phyloP scores from a whole-genome alignment of 1,140 invertebrate species.

The Cheumatopsyche charites region DNA sequence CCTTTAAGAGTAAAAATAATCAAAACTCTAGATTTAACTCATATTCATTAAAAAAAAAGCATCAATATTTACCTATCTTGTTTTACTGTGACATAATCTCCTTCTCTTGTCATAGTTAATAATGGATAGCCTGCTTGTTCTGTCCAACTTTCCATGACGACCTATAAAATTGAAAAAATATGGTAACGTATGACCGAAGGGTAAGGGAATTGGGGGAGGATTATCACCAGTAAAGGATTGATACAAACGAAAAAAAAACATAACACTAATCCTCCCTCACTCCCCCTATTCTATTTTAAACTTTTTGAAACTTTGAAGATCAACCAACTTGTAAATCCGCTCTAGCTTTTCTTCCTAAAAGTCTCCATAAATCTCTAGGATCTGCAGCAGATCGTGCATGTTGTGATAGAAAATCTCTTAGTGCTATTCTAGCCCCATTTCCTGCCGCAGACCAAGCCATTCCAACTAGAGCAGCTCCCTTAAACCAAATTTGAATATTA shows the following conservation, averaged over 20 bases:
- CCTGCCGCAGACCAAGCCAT: conserved; percentile 62
- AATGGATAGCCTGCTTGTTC: conserved; percentile 81
- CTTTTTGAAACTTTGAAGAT: too few species aligned
- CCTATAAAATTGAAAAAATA: conserved; percentile 53
- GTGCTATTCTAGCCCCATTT: conserved; percentile 67
- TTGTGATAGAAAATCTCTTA: conserved; percentile 74
- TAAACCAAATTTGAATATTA: conserved; percentile 2
- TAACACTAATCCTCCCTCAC: too few species aligned
- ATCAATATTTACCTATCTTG: conserved; percentile 62
- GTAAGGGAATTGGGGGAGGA: too few species aligned
- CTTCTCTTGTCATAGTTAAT: conserved; percentile 67
- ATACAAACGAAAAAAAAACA: too few species aligned
- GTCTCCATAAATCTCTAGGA: conserved; percentile 79
- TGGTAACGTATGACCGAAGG: too few species aligned
- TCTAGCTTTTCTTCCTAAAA: conserved; percentile 69
- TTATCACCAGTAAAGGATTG: not conserved
- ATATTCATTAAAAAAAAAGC: conserved; percentile 6
- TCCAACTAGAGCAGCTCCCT: conserved; percentile 46
- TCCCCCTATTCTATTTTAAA: too few species aligned
- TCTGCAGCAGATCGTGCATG: conserved; percentile 77
- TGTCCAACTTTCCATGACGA: conserved; percentile 87
- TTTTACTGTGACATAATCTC: conserved; percentile 64
- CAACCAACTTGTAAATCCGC: conserved; percentile 41
- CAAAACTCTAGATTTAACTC: too few species aligned
- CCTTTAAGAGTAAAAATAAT: too few species aligned